Conservation (phyloP, 2,888 invertebrate species). For the Timandra comae region DNA sequence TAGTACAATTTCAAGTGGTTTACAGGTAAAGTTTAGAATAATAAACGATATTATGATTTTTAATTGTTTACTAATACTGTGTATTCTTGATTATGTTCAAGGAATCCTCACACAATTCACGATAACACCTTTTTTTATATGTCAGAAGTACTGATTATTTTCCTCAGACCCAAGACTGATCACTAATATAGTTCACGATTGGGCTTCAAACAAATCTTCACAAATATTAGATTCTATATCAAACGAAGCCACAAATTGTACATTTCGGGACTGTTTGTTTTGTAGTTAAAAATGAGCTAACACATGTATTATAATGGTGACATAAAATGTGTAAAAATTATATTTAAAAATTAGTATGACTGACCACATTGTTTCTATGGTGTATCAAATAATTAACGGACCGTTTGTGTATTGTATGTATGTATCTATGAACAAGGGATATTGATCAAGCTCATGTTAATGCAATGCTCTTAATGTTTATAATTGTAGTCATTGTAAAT, state of each 20-base stretch:
- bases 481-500: constrained; percentile 74
- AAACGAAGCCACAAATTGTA: constrained; percentile 29
- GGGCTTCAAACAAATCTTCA: constrained; percentile 36
- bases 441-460: constrained; percentile 69
- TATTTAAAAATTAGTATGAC: constrained; percentile 23
- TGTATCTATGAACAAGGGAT: constrained; percentile 62
- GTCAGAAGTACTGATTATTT: constrained; percentile 42
- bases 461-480: constrained; percentile 71
- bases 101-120: constrained; percentile 1
- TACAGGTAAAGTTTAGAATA: constrained; percentile 1
- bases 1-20: constrained; percentile 5
- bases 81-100: not conserved
- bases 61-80: constrained; percentile 5
- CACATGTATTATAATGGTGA: constrained; percentile 17
- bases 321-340: constrained; percentile 20
- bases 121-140: not conserved
- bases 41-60: not conserved
- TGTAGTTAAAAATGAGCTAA: constrained; percentile 32
- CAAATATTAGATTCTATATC: constrained; percentile 24
- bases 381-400: constrained; percentile 33
- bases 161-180: constrained; percentile 70
- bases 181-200: constrained; percentile 50
- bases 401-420: no score
- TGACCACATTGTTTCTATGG: constrained; percentile 35
- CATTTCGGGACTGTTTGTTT: constrained; percentile 36